These are phyloP conservation scores for Pelodiscus sinensis DNA, from an alignment of 2,113 vertebrate genomes.

Conservation along the genomic window DNA sequence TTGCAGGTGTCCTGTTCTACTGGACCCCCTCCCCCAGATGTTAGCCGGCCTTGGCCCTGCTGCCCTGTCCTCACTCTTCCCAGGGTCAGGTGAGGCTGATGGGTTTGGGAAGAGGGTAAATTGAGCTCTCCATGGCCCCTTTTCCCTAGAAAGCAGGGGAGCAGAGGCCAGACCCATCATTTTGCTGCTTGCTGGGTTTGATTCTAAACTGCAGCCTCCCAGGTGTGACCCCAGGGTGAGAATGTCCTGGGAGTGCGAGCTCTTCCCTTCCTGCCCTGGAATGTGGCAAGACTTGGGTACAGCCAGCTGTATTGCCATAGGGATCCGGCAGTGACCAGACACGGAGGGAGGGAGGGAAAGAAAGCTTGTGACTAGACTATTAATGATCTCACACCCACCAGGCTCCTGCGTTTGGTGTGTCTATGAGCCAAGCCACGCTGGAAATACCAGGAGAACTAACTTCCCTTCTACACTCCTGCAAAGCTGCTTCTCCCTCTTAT, in stretches of 20 bases:
- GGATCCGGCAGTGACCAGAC: conserved; percentile 60
- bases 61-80: rapidly evolving
- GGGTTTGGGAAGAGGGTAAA: background rate
- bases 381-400: conserved; percentile 68
- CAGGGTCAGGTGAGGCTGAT: rapidly evolving
- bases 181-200: background rate
- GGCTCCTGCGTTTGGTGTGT: conserved; percentile 49
- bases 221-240: background rate
- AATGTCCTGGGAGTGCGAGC: background rate
- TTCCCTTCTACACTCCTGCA: background rate
- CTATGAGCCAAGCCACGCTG: conserved; percentile 46
- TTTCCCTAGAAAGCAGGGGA: rapidly evolving
- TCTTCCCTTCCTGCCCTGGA: conserved; percentile 5
- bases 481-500: rapidly evolving
- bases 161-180: background rate
- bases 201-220: background rate
- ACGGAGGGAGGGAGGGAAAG: conserved; percentile 13
- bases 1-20: conserved; percentile 46
- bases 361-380: conserved; percentile 67
- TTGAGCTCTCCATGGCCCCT: background rate
- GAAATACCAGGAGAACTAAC: background rate
- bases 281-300: background rate
- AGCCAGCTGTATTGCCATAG: conserved; percentile 51
- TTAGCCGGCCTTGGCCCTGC: background rate
- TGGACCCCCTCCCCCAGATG: background rate